Evolutionary conservation across 2,888 invertebrate species (phyloP).

Genomic region (Athalia circularis): DNA sequence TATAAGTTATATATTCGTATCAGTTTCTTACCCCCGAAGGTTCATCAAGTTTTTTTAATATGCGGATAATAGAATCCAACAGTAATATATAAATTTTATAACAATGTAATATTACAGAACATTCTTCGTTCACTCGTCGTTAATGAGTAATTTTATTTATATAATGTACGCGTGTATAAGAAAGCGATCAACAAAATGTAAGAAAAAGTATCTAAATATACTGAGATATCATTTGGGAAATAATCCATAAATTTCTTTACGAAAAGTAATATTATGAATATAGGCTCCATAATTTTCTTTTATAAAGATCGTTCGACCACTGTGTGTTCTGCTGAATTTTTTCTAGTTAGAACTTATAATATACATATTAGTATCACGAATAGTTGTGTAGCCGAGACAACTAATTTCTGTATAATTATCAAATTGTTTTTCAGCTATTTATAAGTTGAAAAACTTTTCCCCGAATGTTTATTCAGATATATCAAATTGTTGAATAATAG

Average conservation of each 20-base stretch:
- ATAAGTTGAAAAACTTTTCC: not conserved
- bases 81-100: too few relatives aligned
- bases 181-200: too few relatives aligned
- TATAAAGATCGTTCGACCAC: conserved; percentile 1
- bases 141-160: too few relatives aligned
- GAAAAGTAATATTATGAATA: too few relatives aligned
- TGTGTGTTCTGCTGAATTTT: conserved; percentile 26
- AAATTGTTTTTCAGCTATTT: not conserved
- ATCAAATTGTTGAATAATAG: not conserved
- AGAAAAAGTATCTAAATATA: too few relatives aligned
- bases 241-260: too few relatives aligned
- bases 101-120: too few relatives aligned
- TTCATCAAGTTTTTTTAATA: too few relatives aligned
- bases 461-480: not conserved
- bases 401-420: not conserved
- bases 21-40: not conserved
- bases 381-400: conserved; percentile 15
- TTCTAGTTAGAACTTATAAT: not conserved
- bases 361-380: not conserved
- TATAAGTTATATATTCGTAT: not conserved
- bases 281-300: not conserved
- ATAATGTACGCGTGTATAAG: too few relatives aligned
- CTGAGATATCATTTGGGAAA: too few relatives aligned
- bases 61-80: too few relatives aligned
- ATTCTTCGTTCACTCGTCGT: too few relatives aligned